Evolutionary conservation across 2,888 invertebrate species (phyloP), one percentile per base, ranked within the genome.

Genomic region (Sylvicola fuscatus): DNA sequence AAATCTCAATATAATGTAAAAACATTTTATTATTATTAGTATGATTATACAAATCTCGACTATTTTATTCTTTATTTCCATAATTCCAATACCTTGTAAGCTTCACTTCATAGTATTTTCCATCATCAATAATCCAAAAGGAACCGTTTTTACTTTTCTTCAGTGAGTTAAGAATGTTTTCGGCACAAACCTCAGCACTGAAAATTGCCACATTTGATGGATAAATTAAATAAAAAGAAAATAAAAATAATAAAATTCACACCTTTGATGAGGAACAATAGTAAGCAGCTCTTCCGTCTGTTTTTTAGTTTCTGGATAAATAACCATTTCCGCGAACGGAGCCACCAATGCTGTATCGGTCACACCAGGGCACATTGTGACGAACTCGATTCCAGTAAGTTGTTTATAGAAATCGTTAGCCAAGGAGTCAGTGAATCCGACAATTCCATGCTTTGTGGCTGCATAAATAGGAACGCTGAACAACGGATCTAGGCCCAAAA

Each of bases 381-480:
- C 14, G 12, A 34, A 37, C 29, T 34, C 15, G 2, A 37, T 27
- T 7, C 37, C 37, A 7, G 14, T 5, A 17, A 16, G 13, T 21
- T 26, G n/a, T 8, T 32, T 6, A 14, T 13, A 26, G 8, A 32
- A 12, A 3, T 32, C 32, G 7, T 36, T 26, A 27, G 51, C 47
- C 34, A 60, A 37, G 3, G 46, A 39, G 10, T 52, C 49, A 1
- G 53, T 56, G 34, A 60, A 56, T 7, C 54, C 51, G n/a, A 57
- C 46, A 2, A 60, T 51, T 1, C 57, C 60, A 3, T 49, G 48
- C 38, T 60, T 61, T 27, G 54, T 47, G 1, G 54, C 58, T 14
- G 51, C 47, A 42, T 60, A 61, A 15, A 58, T 46, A n/a, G 56
- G 48, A 13, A 43, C 14, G 2, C 28, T 30, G 3, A 38, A 33